Base-by-base conservation (phyloP, 2,888 invertebrate genomes). In the Tiliacea aurago region DNA sequence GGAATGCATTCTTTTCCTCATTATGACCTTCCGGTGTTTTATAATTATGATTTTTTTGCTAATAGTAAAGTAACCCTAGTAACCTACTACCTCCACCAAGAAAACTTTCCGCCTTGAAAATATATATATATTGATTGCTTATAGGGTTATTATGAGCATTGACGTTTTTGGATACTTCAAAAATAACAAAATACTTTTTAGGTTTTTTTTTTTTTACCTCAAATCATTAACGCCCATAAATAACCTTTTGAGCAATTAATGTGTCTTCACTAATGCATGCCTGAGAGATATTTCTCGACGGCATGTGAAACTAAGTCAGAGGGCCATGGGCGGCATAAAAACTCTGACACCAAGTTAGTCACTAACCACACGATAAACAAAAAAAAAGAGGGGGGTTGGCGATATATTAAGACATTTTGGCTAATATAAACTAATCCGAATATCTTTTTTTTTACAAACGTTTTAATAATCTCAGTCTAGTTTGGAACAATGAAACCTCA, bases 1-100 rank as follows among this genome's bases (percentile, higher is more conserved):
- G 23, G 64, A 66, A 55, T 62, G 58, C 33, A 70, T 67, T 64
- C 4, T 56, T 80, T 62, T 63, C 65, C 73, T 78, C 51, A 67
- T 56, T 20, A 33, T 65, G 18, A 37, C 13, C 43, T 56, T 70
- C 84, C 64, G 63, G 55, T 70, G 33, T 33, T 49, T 55, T 9
- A 33, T 45, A 61, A 61, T 62, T 51, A 23, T 20, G 13, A 58
- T 43, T 23, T 47, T 41, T 37, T 33, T 80, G n/a, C 15, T 45
- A 45, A 55, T 65, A n/a, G n/a, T 33, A 41, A 23, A 15, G 47
- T 45, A 20, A 66, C 5, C n/a, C 11, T 20, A 15, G 47, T 45
- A 20, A 66, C 5, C n/a, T 13, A 45, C 20, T 37, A 41, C 11
- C 11, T 15, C 10, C 0, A 55, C 2, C 10, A 18, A n/a, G 11